Percentiles rank a stretch among this genome's conserved stretches.
Conservation (phyloP, 2,888 invertebrate species). For the Clistopyga incitator region DNA sequence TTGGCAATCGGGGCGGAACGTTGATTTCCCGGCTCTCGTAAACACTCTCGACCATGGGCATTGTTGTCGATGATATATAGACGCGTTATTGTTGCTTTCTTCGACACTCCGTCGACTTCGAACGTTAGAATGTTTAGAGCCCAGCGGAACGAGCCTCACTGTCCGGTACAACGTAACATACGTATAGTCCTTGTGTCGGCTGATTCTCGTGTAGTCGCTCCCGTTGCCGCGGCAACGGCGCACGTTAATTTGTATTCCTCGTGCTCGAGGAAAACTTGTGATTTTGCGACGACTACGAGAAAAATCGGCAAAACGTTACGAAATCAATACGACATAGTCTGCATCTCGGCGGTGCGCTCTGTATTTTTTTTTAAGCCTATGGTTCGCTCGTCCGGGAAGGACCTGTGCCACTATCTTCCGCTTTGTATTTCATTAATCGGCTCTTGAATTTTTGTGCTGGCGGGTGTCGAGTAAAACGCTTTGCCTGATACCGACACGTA, state of each 20-base stretch:
- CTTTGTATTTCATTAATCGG: too few relatives aligned
- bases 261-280: background rate
- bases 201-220: conserved; percentile 25
- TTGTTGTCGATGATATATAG: too few relatives aligned
- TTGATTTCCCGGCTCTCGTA: conserved; percentile 93
- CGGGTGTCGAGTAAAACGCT: too few relatives aligned
- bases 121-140: conserved; percentile 1
- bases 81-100: conserved; percentile 55
- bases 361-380: too few relatives aligned
- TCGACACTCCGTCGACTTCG: background rate
- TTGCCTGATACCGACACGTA: background rate
- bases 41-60: conserved; percentile 88
- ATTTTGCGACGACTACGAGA: too few relatives aligned
- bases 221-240: conserved; percentile 53
- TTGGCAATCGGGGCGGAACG: conserved; percentile 93
- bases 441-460: too few relatives aligned
- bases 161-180: conserved; percentile 4
- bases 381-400: too few relatives aligned
- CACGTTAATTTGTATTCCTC: conserved; percentile 42
- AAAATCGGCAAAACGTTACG: too few relatives aligned
- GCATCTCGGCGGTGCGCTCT: too few relatives aligned
- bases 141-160: conserved; percentile 14
- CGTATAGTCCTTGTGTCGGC: conserved; percentile 47
- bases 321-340: too few relatives aligned
- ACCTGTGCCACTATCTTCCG: too few relatives aligned